Conservation (phyloP, 2,888 invertebrate species). For the Lithophane leautieri region DNA sequence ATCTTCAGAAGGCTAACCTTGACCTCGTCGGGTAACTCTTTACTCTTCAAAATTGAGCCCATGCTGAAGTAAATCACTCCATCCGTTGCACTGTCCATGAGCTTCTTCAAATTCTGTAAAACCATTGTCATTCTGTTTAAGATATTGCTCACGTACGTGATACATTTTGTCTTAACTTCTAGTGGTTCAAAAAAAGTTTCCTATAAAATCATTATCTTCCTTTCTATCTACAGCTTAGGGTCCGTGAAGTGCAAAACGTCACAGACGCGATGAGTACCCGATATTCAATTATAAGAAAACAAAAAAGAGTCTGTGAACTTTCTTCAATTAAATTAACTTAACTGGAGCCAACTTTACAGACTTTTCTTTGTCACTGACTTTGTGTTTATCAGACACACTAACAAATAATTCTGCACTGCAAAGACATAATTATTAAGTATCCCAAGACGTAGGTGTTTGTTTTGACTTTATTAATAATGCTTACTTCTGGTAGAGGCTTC, state of each 20-base stretch:
- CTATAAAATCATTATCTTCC: not conserved
- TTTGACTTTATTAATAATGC: not conserved
- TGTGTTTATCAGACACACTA: not conserved
- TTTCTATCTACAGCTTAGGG: not conserved
- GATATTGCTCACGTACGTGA: not conserved
- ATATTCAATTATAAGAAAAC: not conserved
- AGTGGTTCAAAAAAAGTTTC: not conserved
- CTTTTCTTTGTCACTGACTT: not conserved
- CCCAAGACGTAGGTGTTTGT: not conserved
- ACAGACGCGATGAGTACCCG: not conserved
- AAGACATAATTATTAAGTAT: not conserved
- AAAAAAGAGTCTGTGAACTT: not conserved
- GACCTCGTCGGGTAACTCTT: conserved; percentile 76
- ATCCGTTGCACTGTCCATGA: conserved; percentile 82
- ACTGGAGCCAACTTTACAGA: not conserved
- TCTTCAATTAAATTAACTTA: not conserved
- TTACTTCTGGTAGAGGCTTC: conserved; percentile 76
- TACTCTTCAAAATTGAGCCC: conserved; percentile 83
- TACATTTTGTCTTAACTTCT: not conserved
- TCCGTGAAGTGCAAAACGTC: not conserved
- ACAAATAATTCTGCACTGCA: not conserved
- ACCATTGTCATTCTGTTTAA: not conserved
- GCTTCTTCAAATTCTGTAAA: conserved; percentile 79
- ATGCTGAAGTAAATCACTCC: conserved; percentile 89
- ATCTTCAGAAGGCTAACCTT: conserved; percentile 76